phyloP scores from a whole-genome alignment of 1,140 invertebrate genomes.

The Pararge aegeria region DNA sequence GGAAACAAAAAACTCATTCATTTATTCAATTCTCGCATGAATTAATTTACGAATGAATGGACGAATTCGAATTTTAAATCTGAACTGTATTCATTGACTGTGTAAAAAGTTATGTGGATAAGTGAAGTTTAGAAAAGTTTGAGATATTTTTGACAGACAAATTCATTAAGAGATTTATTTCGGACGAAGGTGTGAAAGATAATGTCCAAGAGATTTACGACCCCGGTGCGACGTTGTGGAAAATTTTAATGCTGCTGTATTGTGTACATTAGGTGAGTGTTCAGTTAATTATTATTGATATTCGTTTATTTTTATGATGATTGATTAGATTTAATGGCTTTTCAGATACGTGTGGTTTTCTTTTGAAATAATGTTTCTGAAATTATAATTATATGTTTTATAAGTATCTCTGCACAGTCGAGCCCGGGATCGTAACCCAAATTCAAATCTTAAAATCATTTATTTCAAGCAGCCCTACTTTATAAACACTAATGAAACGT shows the following conservation, averaged over 20 bases:
- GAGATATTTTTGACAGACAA: constrained; percentile 11
- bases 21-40: neutral
- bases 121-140: constrained; percentile 23
- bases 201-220: constrained; percentile 37
- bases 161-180: constrained; percentile 27
- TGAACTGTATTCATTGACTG: neutral
- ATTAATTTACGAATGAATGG: neutral
- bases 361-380: neutral
- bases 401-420: no score
- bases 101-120: neutral
- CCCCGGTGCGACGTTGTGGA: constrained; percentile 27
- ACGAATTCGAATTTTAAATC: neutral
- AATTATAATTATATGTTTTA: no score
- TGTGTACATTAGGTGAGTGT: constrained; percentile 33
- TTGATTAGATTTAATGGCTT: neutral
- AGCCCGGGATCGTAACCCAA: no score
- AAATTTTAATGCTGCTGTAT: constrained; percentile 29
- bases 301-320: neutral
- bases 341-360: no score
- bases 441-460: no score
- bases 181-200: constrained; percentile 28
- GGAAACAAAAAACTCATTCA: constrained; percentile 5
- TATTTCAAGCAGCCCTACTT: no score
- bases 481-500: no score
- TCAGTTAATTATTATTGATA: constrained; percentile 7